Percentiles rank a stretch among this genome's conserved stretches.
phyloP scores from a whole-genome alignment of 1,140 invertebrate species.

The Ostrea edulis region DNA sequence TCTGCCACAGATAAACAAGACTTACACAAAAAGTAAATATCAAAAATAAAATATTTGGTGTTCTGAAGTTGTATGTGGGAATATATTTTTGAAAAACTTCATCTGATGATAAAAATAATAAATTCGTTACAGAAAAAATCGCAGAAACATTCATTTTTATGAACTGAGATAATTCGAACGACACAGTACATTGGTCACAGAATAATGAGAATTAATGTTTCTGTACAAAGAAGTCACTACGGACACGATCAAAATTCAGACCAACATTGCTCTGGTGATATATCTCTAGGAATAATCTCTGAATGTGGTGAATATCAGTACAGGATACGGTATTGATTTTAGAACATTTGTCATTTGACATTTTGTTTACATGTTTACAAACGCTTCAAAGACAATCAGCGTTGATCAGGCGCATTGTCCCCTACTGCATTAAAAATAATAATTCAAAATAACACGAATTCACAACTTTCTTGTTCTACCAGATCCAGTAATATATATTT shows the following conservation, averaged over 20 bases:
- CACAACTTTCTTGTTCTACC: too few species aligned
- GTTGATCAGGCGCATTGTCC: neutral
- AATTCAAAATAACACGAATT: neutral
- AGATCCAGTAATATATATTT: too few species aligned
- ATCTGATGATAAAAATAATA: conserved; percentile 8
- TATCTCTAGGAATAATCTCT: neutral
- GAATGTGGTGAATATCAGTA: neutral
- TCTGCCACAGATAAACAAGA: conserved; percentile 56
- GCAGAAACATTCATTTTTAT: neutral
- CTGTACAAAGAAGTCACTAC: neutral
- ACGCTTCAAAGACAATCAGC: conserved; percentile 13
- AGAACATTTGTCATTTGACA: neutral
- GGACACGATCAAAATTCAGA: neutral
- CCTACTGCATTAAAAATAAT: neutral
- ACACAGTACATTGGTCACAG: neutral
- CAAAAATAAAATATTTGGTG: conserved; percentile 20
- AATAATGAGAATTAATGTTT: too few species aligned
- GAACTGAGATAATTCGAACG: conserved; percentile 21
- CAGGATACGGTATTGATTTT: neutral
- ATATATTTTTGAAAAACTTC: neutral
- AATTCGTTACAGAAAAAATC: neutral
- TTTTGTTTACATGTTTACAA: conserved; percentile 27
- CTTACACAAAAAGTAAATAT: conserved; percentile 55
- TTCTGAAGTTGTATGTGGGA: neutral
- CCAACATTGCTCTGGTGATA: neutral